These are phyloP conservation scores for Thysanoteuthis rhombus DNA, from an alignment of 2,888 invertebrate genomes.

Conservation along the genomic window DNA sequence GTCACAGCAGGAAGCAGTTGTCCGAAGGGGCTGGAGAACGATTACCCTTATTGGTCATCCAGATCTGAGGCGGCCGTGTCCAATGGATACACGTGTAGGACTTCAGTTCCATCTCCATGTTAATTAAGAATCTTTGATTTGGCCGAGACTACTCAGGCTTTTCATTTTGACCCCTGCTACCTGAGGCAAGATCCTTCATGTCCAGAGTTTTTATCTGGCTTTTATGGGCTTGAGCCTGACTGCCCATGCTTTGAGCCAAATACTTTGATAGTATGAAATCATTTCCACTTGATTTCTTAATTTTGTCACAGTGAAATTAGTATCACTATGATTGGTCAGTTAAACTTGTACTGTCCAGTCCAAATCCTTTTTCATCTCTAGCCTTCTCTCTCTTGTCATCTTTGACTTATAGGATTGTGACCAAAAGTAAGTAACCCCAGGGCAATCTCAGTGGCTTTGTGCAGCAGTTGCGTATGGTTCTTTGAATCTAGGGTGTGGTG, in stretches of 20 bases:
- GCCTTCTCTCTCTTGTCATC: too few relatives aligned
- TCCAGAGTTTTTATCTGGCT: constrained; percentile 1
- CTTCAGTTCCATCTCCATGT: not conserved
- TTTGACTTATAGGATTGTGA: not conserved
- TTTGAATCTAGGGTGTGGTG: too few relatives aligned
- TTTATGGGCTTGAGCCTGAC: not conserved
- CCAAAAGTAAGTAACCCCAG: too few relatives aligned
- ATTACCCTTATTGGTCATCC: not conserved
- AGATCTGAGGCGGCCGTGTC: not conserved
- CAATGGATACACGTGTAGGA: not conserved
- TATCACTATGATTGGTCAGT: not conserved
- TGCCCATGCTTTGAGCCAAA: not conserved
- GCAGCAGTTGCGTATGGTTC: too few relatives aligned
- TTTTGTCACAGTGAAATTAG: not conserved
- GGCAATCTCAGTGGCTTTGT: too few relatives aligned
- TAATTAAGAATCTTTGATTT: constrained; percentile 12
- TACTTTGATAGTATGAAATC: constrained; percentile 12
- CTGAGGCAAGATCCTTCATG: constrained; percentile 12
- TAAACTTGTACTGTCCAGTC: not conserved
- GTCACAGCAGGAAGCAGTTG: not conserved
- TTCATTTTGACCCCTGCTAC: constrained; percentile 12
- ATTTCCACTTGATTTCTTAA: not conserved
- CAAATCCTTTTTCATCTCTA: not conserved
- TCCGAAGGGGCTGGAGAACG: not conserved
- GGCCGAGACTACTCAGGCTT: not conserved